Percentiles rank a stretch among this genome's conserved stretches.
phyloP scores from a whole-genome alignment of 2,888 invertebrate genomes.

The Actias luna region DNA sequence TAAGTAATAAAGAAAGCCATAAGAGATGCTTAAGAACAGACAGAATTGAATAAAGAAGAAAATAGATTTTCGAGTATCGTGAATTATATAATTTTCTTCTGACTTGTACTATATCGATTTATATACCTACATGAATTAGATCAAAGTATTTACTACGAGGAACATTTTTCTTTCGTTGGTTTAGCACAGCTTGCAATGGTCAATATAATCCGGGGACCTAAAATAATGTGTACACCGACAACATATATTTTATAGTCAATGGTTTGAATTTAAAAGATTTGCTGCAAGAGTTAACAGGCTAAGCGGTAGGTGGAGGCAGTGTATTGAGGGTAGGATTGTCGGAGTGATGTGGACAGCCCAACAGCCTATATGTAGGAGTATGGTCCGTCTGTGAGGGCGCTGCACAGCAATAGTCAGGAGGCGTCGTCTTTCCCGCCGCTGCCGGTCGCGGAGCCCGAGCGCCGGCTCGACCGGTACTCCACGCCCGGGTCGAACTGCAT shows the following conservation, averaged over 20 bases:
- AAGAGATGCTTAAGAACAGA: no score
- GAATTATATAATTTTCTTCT: neutral
- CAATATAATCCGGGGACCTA: neutral
- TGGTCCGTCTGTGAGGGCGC: slow-evolving; percentile 99
- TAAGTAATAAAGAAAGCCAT: neutral
- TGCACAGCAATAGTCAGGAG: slow-evolving; percentile 99
- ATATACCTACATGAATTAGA: neutral
- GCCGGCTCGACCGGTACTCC: slow-evolving; percentile 95
- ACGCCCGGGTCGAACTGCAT: slow-evolving; percentile 99
- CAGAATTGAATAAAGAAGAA: neutral
- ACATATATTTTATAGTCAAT: neutral
- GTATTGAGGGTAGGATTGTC: slow-evolving; percentile 46
- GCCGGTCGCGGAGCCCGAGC: slow-evolving; percentile 68
- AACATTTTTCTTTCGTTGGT: neutral
- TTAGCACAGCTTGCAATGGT: slow-evolving; percentile 2
- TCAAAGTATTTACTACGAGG: neutral
- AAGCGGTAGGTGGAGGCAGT: neutral
- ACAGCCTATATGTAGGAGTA: slow-evolving; percentile 92
- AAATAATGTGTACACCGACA: neutral
- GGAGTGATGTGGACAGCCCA: slow-evolving; percentile 43
- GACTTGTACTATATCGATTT: neutral
- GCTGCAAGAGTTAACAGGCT: neutral
- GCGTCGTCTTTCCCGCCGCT: slow-evolving; percentile 91
- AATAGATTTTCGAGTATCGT: neutral
- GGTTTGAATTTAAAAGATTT: neutral